Percentiles rank a stretch among this genome's conserved stretches.
Evolutionary conservation across 1,140 invertebrate species (phyloP).

Genomic region (Drosophila guanche): DNA sequence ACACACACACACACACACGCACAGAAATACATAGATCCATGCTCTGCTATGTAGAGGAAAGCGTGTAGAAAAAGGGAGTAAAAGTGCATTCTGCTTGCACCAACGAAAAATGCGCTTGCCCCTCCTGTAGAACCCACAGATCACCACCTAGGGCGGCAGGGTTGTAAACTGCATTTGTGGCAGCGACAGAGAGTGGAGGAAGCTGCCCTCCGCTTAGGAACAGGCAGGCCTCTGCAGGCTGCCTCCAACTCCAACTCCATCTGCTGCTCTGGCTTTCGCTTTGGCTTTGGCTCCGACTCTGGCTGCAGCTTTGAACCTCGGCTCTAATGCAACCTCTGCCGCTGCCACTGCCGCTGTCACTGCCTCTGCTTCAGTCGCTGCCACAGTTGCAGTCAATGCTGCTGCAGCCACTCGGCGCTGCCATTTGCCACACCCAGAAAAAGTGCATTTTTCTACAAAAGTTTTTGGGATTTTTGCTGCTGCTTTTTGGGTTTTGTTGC

Average conservation of each 20-base stretch:
- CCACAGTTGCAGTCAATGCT: neutral
- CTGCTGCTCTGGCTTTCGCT: constrained; percentile 23
- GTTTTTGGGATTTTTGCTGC: constrained; percentile 62
- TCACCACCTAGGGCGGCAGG: too few species aligned
- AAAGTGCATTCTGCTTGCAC: constrained; percentile 76
- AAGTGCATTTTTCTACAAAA: constrained; percentile 77
- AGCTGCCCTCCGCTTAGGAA: neutral
- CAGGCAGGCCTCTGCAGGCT: constrained; percentile 61
- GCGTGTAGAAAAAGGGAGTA: constrained; percentile 47
- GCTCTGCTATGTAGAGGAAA: constrained; percentile 42
- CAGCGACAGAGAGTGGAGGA: too few species aligned
- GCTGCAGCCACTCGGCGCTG: constrained; percentile 27
- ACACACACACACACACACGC: constrained; percentile 20
- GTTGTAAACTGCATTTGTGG: too few species aligned
- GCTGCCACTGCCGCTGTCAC: constrained; percentile 13
- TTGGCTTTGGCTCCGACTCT: neutral
- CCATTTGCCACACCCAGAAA: constrained; percentile 76
- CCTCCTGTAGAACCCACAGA: neutral
- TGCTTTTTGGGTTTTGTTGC: constrained; percentile 35
- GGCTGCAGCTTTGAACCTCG: constrained; percentile 21
- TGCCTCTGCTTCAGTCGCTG: neutral
- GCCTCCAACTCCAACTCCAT: constrained; percentile 49
- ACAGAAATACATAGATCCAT: constrained; percentile 5
- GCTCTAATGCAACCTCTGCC: constrained; percentile 74
- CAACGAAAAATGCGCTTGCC: constrained; percentile 71